Base-by-base conservation (phyloP, 2,113 vertebrate species). In the Epinephelus lanceolatus region DNA sequence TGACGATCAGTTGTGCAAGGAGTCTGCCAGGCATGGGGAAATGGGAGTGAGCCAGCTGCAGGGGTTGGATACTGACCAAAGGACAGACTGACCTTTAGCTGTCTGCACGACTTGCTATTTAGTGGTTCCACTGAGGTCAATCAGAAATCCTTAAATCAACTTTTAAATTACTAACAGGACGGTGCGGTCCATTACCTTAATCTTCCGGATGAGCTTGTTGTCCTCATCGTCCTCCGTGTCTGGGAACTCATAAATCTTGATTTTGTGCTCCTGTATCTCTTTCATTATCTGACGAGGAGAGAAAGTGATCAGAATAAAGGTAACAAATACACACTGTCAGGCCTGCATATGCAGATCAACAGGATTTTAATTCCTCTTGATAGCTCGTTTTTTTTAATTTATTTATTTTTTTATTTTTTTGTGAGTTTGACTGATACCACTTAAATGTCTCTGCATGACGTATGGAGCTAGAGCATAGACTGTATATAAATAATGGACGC, bases 221-320 rank as follows among this genome's bases (percentile, higher is more conserved):
- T 95, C 95, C 65, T 96, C 95, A 7, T 96, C 95, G 1, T 96
- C 95, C 85, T 95, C 95, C 1, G 92, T 93, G 90, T 96, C 95
- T 1, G 96, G 96, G 86, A 96, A 96, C 76, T 96, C 95, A 13
- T 96, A 96, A 56, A 96, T 96, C 85, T 96, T 95, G 25, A 96
- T 96, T 83, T 96, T 96, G 85, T 96, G 95, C 59, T 96, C 96
- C 76, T 96, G 95, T 19, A 96, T 96, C 86, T 96, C 96, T 86
- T 96, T 96, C 95, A 96, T 96, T 10, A 96, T 95, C 96, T 96
- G 69, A 49, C 9, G 18, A 69, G 18, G 21, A 30, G 9, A 78
- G 25, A 85, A 8, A 62, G 19, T 4, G 17, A 33, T 63, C 15
- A 71, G 23, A 78, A 40, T 42, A 49, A 70, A 53, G 14, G 1